These are phyloP conservation scores for Lasioglossum leucozonium DNA, from an alignment of 2,888 invertebrate species.

Conservation along the genomic window DNA sequence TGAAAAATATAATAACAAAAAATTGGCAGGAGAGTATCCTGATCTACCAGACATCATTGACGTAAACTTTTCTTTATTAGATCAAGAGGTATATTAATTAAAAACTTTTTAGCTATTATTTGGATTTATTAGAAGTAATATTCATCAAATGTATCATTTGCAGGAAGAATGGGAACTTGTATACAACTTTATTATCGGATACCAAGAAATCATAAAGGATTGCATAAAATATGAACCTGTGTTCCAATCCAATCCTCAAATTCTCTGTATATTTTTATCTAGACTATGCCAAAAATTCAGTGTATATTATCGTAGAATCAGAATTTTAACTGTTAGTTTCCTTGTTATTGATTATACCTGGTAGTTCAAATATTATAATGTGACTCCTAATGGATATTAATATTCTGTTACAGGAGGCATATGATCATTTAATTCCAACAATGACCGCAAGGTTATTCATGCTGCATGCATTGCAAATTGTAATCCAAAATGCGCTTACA, in stretches of 20 bases:
- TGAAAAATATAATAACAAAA: constrained; percentile 87
- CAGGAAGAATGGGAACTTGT: constrained; percentile 92
- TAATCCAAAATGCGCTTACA: constrained; percentile 87
- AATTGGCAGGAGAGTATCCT: constrained; percentile 86
- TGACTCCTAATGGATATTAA: constrained; percentile 18
- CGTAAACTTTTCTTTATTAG: constrained; percentile 88
- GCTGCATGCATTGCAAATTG: constrained; percentile 87
- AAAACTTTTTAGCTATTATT: constrained; percentile 24
- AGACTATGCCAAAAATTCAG: constrained; percentile 89
- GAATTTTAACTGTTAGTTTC: constrained; percentile 88
- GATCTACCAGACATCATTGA: constrained; percentile 86
- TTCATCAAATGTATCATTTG: neutral
- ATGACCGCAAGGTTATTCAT: constrained; percentile 90
- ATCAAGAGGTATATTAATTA: constrained; percentile 86
- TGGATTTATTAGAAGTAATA: neutral
- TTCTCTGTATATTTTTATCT: constrained; percentile 88
- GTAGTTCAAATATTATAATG: neutral
- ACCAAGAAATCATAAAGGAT: constrained; percentile 87
- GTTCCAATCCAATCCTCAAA: constrained; percentile 88
- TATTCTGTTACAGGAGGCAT: constrained; percentile 87
- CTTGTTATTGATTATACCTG: constrained; percentile 13
- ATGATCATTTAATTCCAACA: constrained; percentile 88
- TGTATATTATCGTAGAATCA: constrained; percentile 90
- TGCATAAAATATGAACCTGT: constrained; percentile 85
- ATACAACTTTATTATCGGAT: constrained; percentile 88